A percentile compares a stretch with the other conserved stretches of the same genome.
These are phyloP conservation scores for Champsocephalus gunnari DNA, from an alignment of 2,797 vertebrate species.

Conservation along the genomic window DNA sequence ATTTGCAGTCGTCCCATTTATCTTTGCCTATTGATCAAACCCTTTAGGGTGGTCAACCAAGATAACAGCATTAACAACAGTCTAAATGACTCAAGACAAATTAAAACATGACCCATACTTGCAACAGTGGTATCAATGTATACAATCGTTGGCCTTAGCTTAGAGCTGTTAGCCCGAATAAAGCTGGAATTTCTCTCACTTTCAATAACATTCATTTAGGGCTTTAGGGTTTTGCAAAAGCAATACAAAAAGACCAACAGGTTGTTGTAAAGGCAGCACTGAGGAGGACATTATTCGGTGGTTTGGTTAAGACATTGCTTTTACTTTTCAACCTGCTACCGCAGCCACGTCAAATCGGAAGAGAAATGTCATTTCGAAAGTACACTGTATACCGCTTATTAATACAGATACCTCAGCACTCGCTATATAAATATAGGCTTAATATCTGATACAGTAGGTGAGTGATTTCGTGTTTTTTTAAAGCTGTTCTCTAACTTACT, in stretches of 20 bases:
- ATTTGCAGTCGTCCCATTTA: background rate
- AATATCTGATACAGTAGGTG: fast-evolving
- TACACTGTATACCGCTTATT: background rate
- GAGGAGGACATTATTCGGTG: no score
- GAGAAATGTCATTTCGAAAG: slow-evolving; percentile 41
- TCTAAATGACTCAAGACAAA: background rate
- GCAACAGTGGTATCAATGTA: background rate
- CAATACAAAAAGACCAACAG: background rate
- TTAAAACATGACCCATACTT: background rate
- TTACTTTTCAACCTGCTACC: slow-evolving; percentile 40
- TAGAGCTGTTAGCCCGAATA: background rate
- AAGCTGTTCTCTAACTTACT: slow-evolving; percentile 49
- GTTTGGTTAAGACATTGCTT: background rate
- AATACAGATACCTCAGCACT: fast-evolving
- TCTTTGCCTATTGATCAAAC: background rate
- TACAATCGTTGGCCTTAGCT: background rate
- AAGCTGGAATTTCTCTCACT: background rate
- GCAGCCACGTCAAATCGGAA: slow-evolving; percentile 68
- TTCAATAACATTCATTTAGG: background rate
- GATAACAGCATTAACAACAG: background rate
- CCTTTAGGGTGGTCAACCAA: fast-evolving
- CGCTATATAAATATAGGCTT: background rate
- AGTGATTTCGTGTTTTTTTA: slow-evolving; percentile 1
- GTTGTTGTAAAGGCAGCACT: background rate
- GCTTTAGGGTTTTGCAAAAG: background rate